A percentile compares a stretch with the other conserved stretches of the same genome.
Conservation (phyloP, 1,140 invertebrate species). For the Drosophila sproati region DNA sequence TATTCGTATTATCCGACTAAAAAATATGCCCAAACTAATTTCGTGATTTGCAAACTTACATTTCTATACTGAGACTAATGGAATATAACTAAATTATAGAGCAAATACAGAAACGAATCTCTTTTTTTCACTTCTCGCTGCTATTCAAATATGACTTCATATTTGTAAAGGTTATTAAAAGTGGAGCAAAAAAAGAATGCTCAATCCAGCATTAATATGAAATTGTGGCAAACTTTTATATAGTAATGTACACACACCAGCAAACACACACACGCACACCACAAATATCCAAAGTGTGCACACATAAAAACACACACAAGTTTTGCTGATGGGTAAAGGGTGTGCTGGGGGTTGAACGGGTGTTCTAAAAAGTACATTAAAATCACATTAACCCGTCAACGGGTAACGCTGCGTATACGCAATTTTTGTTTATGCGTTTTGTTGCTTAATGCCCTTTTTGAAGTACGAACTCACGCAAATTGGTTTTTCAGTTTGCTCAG, state of each 20-base stretch:
- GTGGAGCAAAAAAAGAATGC: constrained; percentile 1
- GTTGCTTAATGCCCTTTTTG: constrained; percentile 71
- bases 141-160: too few relatives aligned
- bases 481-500: constrained; percentile 32
- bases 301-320: constrained; percentile 1
- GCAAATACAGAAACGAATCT: too few relatives aligned
- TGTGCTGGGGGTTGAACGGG: constrained; percentile 1
- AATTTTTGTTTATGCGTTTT: constrained; percentile 78
- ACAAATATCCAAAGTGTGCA: background rate
- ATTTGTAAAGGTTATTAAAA: constrained; percentile 9
- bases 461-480: constrained; percentile 58
- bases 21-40: too few relatives aligned
- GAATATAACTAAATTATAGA: too few relatives aligned
- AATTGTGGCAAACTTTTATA: constrained; percentile 61
- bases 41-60: too few relatives aligned
- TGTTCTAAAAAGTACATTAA: constrained; percentile 77
- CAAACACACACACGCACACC: constrained; percentile 15
- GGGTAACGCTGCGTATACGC: constrained; percentile 72
- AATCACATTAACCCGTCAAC: constrained; percentile 82
- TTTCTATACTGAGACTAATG: too few relatives aligned
- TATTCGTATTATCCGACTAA: too few relatives aligned
- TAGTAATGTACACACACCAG: background rate
- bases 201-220: constrained; percentile 45
- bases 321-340: background rate
- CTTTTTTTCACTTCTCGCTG: too few relatives aligned